phyloP scores from a whole-genome alignment of 2,797 vertebrate species.

The Pseudochaenichthys georgianus region DNA sequence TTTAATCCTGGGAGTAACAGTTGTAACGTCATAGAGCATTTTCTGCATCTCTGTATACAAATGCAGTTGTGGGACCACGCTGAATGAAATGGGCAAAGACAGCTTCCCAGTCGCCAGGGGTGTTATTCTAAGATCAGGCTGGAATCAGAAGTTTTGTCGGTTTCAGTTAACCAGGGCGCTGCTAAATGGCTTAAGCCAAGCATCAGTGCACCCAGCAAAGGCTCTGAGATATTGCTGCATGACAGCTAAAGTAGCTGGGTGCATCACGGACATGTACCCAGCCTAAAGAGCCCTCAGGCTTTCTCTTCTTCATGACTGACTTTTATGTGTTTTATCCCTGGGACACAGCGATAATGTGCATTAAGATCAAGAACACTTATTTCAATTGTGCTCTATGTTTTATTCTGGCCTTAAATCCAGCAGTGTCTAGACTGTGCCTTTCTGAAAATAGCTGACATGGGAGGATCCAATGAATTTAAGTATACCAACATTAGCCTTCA shows the following conservation, averaged over 20 bases:
- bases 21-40: slow-evolving; percentile 71
- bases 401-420: slow-evolving; percentile 81
- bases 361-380: slow-evolving; percentile 90
- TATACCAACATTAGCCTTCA: slow-evolving; percentile 21
- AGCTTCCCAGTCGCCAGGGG: slow-evolving; percentile 77
- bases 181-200: slow-evolving; percentile 81
- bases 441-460: slow-evolving; percentile 65
- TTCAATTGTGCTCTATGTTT: slow-evolving; percentile 90
- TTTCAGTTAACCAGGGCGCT: slow-evolving; percentile 80
- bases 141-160: slow-evolving; percentile 84
- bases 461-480: slow-evolving; percentile 34
- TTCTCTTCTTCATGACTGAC: slow-evolving; percentile 86
- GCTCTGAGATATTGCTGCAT: slow-evolving; percentile 77
- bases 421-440: slow-evolving; percentile 72
- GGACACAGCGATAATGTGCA: slow-evolving; percentile 89
- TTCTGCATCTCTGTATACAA: slow-evolving; percentile 70
- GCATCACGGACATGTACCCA: slow-evolving; percentile 82
- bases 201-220: slow-evolving; percentile 78
- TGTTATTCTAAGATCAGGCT: slow-evolving; percentile 82
- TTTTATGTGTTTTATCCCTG: slow-evolving; percentile 90
- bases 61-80: slow-evolving; percentile 63
- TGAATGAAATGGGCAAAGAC: slow-evolving; percentile 73
- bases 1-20: slow-evolving; percentile 66
- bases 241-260: slow-evolving; percentile 87
- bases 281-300: slow-evolving; percentile 81